Evolutionary conservation across 2,888 invertebrate species (phyloP), one percentile per base, ranked within the genome.

Genomic region (Tortricodes alternella): DNA sequence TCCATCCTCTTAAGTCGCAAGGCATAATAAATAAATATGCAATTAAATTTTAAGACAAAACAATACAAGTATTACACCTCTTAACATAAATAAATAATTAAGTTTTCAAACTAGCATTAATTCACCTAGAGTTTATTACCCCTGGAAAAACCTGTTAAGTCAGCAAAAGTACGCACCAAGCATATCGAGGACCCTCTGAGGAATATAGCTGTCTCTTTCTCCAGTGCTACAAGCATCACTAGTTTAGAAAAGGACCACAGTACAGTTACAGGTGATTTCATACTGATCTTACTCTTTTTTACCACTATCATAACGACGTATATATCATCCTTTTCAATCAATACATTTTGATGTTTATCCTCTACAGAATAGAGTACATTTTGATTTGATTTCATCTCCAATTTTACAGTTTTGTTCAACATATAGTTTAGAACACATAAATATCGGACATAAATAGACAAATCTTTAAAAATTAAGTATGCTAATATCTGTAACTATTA

Each of bases 101-200:
- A 24, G 41, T 49, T 35, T 32, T 39, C 29, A 50, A 27, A 53
- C 19, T 46, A 58, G 59, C 43, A 24, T 56, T 7, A 9, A 41
- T 39, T 41, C 41, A 62, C 66, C 73, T 77, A 80, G 62, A 67
- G 85, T 88, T 79, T 59, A 49, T 56, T 53, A 74, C 71, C 62
- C 60, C 83, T 79, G 74, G 48, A 57, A 69, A 80, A 87, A 89
- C 87, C 84, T 83, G 88, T 89, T 86, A 81, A 87, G 81, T 87
- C 85, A 82, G 83, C 80, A 77, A 80, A 81, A 78, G 80, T 78
- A 78, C 80, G 78, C 74, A 73, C 66, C 70, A 76, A 79, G 73
- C 74, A 65, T 67, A 68, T 68, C 60, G 55, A 59, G 60, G 59
- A 63, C 63, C 50, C 57, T 46, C 27, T 50, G 44, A 64, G 62